These are phyloP conservation scores for Eupithecia vulgata DNA, from an alignment of 2,888 invertebrate species.

Conservation along the genomic window DNA sequence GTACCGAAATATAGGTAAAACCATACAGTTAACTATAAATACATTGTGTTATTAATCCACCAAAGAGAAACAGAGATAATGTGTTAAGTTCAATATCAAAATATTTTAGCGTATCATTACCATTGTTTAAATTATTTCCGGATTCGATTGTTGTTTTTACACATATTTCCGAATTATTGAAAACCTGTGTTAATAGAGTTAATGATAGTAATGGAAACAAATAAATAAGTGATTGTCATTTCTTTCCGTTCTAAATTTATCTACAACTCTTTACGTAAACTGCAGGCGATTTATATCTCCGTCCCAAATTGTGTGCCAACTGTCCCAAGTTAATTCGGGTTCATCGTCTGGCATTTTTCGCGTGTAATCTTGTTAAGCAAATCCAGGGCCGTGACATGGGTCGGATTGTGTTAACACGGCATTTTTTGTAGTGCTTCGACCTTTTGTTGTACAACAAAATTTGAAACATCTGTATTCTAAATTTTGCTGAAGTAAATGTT, in stretches of 20 bases:
- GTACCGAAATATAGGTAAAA: too few species aligned
- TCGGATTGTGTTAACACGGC: constrained; percentile 60
- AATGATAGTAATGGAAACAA: not conserved
- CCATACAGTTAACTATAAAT: too few species aligned
- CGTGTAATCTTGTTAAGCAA: constrained; percentile 77
- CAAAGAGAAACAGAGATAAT: too few species aligned
- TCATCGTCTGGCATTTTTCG: constrained; percentile 73
- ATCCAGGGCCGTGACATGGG: constrained; percentile 72
- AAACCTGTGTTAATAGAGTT: not conserved
- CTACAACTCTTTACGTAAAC: constrained; percentile 9
- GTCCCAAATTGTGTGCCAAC: constrained; percentile 26
- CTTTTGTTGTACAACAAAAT: constrained; percentile 13
- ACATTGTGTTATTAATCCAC: too few species aligned
- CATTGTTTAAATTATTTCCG: not conserved
- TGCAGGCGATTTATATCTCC: not conserved
- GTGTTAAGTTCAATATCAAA: too few species aligned
- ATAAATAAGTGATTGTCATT: not conserved
- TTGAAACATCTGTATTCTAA: not conserved
- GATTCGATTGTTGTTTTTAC: not conserved
- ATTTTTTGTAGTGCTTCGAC: constrained; percentile 44
- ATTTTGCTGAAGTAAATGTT: not conserved
- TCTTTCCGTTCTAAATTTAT: not conserved
- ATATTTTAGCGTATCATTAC: not conserved
- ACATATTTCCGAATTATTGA: not conserved
- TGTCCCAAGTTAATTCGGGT: constrained; percentile 64